Base-by-base conservation (phyloP, 1,140 invertebrate species). In the Polypedilum pembai region DNA sequence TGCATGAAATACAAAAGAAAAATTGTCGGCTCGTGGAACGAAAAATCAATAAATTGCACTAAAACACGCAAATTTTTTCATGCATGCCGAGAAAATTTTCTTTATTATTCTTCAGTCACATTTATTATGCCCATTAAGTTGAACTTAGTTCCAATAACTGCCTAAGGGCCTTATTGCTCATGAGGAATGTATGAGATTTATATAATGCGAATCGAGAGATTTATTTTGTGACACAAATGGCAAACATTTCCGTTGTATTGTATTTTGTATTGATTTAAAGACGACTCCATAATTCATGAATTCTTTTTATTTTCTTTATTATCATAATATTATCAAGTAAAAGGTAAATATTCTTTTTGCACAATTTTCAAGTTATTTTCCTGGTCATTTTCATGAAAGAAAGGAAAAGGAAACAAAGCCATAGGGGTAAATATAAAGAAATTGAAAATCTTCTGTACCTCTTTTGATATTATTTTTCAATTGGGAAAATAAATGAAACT, bases 41-140 rank as follows among this genome's bases (percentile, higher is more conserved):
- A 56, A 56, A 56, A 56, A 56, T 56, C 45, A 56, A 56, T 56
- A 56, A 56, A 56, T 56, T 56, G 45, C 45, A 56, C 45, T 56
- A 15, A 56, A 56, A n/a, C 45, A 56, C 45, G 45, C 45, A 56
- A 56, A 56, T 56, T 12, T 56, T 56, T 56, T n/a, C 45, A 56
- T 56, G 45, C 45, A 56, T 4, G 12, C 8, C 8, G 0, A 15
- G 15, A 15, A 45, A 45, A 3, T 12, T 45, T 56, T 15, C 45
- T 56, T 56, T 56, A 33, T 33, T 33, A 1, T 33, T 33, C n/a
- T 33, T 33, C 5, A 33, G 24, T 33, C 24, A 3, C 24, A 33
- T 33, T 33, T 33, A 33, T 56, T 56, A n/a, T 56, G 45, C 45
- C 7, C 45, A 56, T 56, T 56, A 56, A 56, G 3, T 56, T 12